Percentiles rank a stretch among this genome's conserved stretches.
Evolutionary conservation across 2,888 invertebrate species (phyloP).

Genomic region (Agonopterix subpropinquella): DNA sequence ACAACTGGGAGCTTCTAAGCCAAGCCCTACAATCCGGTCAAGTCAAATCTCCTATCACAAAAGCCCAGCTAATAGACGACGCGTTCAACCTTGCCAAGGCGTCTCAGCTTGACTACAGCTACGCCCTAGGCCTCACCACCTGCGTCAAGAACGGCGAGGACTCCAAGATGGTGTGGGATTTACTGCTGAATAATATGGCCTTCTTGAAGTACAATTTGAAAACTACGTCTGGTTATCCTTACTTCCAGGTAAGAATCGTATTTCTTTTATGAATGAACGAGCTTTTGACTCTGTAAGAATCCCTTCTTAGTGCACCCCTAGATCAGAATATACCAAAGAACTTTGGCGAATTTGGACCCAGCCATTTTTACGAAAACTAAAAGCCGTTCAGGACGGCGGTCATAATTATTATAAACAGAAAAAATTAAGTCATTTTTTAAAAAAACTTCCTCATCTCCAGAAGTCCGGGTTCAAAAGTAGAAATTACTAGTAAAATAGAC

Average conservation of each 20-base stretch:
- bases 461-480: too few species aligned
- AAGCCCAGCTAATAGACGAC: conserved; percentile 85
- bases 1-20: conserved; percentile 73
- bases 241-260: conserved; percentile 55
- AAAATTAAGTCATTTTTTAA: too few species aligned
- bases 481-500: too few species aligned
- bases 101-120: conserved; percentile 72
- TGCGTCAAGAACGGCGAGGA: conserved; percentile 77
- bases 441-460: too few species aligned
- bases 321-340: too few species aligned
- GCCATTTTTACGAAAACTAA: too few species aligned
- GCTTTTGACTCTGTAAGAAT: too few species aligned
- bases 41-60: conserved; percentile 74
- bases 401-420: too few species aligned
- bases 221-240: conserved; percentile 64
- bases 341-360: too few species aligned
- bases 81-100: conserved; percentile 79
- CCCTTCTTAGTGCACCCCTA: too few species aligned
- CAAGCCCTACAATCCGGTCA: conserved; percentile 64
- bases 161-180: conserved; percentile 81
- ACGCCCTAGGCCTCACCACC: conserved; percentile 77
- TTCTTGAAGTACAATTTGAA: conserved; percentile 65
- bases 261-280: too few species aligned
- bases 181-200: conserved; percentile 74
- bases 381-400: too few species aligned